Evolutionary conservation across 1,140 invertebrate genomes (phyloP), one percentile per base, ranked within the genome.

Genomic region (Hormaphis cornu): DNA sequence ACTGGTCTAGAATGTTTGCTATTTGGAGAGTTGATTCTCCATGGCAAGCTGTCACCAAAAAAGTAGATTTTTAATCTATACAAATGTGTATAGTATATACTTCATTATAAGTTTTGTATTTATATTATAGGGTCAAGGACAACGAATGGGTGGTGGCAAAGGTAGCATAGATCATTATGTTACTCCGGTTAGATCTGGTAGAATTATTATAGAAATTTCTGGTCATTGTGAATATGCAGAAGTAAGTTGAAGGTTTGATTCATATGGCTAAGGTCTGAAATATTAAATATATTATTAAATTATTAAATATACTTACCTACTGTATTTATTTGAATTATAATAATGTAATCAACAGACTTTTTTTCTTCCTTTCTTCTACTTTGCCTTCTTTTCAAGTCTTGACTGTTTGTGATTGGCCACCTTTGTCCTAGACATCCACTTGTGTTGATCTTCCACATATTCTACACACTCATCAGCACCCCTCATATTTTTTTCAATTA

Each of bases 91-190:
- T 9, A 33, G 0, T 35, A 40, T 8, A 40, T 8, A 8, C 37
- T 40, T 40, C 7, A 40, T 40, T 40, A 8, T 66, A 58, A 35
- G 9, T 24, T 40, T 63, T n/a, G 30, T 33, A 48, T 56, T 28
- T 16, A 56, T 46, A 44, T 69, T 50, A 2, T 61, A 86, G 82
- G 88, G 90, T 1, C 86, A 87, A 79, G 96, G 96, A 4, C 85
- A 89, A 59, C 81, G 93, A 74, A 93, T 97, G 89, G 97, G 97
- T 69, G 91, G 93, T 74, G 97, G 97, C 8, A 99, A 99, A 83
- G 91, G 90, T 12, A 77, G 84, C n/a, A 97, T 99, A 69, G 85
- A 96, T 78, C 92, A 97, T 79, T 99, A 97, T 78, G 90, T 90
- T 0, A 94, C 92, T 9, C 97, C 97, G 0, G 78, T 99, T 3